Evolutionary conservation across 2,113 vertebrate genomes (phyloP).

Genomic region (Pachyramphus minor): DNA sequence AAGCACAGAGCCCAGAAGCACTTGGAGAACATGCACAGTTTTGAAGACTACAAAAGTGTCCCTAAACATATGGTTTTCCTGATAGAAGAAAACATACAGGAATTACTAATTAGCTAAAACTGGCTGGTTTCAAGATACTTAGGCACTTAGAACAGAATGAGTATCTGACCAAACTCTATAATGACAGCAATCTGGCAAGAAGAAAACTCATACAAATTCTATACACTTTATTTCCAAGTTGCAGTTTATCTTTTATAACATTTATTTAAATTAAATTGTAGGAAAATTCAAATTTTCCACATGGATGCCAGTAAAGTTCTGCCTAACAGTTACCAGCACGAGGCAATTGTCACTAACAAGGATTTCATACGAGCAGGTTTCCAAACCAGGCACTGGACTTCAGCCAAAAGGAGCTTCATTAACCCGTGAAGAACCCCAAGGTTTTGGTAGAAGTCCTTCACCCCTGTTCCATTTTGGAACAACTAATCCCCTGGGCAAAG

Average conservation of each 20-base stretch:
- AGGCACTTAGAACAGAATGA: background rate
- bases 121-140: background rate
- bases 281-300: background rate
- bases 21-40: background rate
- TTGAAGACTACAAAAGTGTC: background rate
- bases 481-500: background rate
- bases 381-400: background rate
- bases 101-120: conserved; percentile 1
- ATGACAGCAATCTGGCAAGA: background rate
- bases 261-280: background rate
- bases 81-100: background rate
- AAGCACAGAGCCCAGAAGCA: background rate
- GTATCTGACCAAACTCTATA: background rate
- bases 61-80: background rate
- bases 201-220: background rate
- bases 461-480: background rate
- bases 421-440: background rate
- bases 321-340: background rate
- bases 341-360: background rate
- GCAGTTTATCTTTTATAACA: background rate
- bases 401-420: background rate
- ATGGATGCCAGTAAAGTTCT: background rate
- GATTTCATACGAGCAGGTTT: background rate
- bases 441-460: background rate
- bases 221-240: background rate